Percentiles rank a stretch among this genome's conserved stretches.
Conservation (phyloP, 2,888 invertebrate genomes). For the Junonia oenone region DNA sequence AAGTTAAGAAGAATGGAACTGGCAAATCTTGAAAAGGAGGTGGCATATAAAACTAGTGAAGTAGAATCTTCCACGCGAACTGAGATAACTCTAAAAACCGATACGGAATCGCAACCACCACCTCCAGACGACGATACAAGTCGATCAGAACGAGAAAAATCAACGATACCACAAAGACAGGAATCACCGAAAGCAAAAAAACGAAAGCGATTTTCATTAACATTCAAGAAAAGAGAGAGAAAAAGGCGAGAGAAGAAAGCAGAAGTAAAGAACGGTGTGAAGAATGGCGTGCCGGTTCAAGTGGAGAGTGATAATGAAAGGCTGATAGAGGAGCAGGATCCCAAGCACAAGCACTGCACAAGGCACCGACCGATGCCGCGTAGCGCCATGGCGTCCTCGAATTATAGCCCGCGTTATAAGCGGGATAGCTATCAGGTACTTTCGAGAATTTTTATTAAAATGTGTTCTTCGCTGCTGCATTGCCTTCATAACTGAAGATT, state of each 20-base stretch:
- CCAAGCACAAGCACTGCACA: slow-evolving; percentile 59
- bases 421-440: slow-evolving; percentile 77
- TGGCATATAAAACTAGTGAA: slow-evolving; percentile 63
- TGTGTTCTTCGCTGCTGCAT: not conserved
- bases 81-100: slow-evolving; percentile 63
- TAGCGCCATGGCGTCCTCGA: slow-evolving; percentile 64
- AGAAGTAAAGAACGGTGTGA: slow-evolving; percentile 56
- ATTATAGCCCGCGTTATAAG: slow-evolving; percentile 74
- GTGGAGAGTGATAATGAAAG: slow-evolving; percentile 69
- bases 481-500: not conserved
- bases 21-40: slow-evolving; percentile 70
- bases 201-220: slow-evolving; percentile 67
- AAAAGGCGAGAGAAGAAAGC: slow-evolving; percentile 69
- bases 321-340: slow-evolving; percentile 61
- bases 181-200: slow-evolving; percentile 72
- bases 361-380: slow-evolving; percentile 50
- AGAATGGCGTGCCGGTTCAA: slow-evolving; percentile 53
- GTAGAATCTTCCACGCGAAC: slow-evolving; percentile 65
- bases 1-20: slow-evolving; percentile 69
- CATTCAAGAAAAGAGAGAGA: slow-evolving; percentile 69
- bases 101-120: slow-evolving; percentile 61
- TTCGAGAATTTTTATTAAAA: slow-evolving; percentile 12
- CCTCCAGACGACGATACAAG: slow-evolving; percentile 70
- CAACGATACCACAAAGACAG: slow-evolving; percentile 56
- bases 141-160: slow-evolving; percentile 67